Evolutionary conservation across 2,113 vertebrate species (phyloP).

Genomic region (Lanius ludovicianus): DNA sequence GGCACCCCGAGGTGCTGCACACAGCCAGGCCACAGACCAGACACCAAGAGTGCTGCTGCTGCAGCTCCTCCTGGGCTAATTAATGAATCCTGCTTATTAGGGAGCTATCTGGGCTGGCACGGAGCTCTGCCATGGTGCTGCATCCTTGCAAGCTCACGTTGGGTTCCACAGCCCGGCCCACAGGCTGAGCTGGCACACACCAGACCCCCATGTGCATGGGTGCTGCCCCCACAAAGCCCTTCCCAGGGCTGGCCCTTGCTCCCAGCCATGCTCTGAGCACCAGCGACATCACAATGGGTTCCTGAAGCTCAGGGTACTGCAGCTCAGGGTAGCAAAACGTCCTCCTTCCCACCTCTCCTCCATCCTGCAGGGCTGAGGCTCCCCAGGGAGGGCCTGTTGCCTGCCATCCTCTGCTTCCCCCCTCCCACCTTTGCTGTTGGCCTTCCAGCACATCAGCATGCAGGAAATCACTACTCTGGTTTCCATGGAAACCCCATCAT

Average conservation of each 20-base stretch:
- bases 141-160: fast-evolving
- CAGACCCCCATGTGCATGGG: fast-evolving
- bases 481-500: conserved; percentile 24
- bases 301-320: not conserved
- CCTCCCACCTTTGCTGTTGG: not conserved
- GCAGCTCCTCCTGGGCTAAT: not conserved
- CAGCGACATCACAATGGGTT: fast-evolving
- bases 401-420: not conserved
- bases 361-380: not conserved
- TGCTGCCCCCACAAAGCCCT: not conserved
- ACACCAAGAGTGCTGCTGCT: fast-evolving
- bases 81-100: not conserved
- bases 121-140: not conserved
- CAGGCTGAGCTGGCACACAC: not conserved
- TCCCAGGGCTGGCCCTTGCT: not conserved
- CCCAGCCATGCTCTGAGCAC: not conserved
- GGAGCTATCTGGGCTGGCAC: not conserved
- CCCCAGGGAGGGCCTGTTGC: not conserved
- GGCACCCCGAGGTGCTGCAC: not conserved
- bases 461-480: not conserved
- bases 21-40: not conserved
- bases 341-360: not conserved
- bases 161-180: not conserved
- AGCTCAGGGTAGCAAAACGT: not conserved
- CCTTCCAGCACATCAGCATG: not conserved